These are phyloP conservation scores for Craniophora ligustri DNA, from an alignment of 2,888 invertebrate species.

Conservation along the genomic window DNA sequence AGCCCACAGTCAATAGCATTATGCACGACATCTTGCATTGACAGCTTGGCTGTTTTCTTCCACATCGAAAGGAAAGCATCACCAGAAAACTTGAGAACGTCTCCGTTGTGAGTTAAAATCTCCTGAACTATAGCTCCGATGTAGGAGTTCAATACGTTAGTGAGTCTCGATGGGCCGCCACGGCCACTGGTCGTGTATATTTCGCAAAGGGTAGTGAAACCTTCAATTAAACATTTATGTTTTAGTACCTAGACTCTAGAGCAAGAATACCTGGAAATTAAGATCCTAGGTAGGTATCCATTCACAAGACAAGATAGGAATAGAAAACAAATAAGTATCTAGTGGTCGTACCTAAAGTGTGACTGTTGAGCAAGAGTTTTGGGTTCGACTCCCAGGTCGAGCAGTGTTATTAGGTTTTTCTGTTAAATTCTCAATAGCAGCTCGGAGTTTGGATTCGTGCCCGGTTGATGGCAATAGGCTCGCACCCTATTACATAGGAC, in stretches of 20 bases:
- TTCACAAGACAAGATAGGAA: no score
- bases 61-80: slow-evolving; percentile 91
- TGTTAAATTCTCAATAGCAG: no score
- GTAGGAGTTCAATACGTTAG: slow-evolving; percentile 91
- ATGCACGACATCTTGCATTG: slow-evolving; percentile 89
- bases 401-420: no score
- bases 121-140: slow-evolving; percentile 92
- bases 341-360: no score
- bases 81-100: slow-evolving; percentile 91
- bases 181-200: slow-evolving; percentile 90
- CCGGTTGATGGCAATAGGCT: no score
- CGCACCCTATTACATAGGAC: no score
- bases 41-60: slow-evolving; percentile 86
- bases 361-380: no score
- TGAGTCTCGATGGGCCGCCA: slow-evolving; percentile 91
- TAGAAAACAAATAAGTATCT: no score
- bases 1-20: slow-evolving; percentile 91
- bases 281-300: no score
- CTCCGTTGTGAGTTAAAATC: slow-evolving; percentile 90
- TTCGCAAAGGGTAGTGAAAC: slow-evolving; percentile 90
- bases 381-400: no score
- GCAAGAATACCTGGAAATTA: no score
- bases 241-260: background rate
- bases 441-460: no score
- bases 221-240: slow-evolving; percentile 68